Conservation (phyloP, 1,140 invertebrate genomes). For the Rhopalosiphum padi region DNA sequence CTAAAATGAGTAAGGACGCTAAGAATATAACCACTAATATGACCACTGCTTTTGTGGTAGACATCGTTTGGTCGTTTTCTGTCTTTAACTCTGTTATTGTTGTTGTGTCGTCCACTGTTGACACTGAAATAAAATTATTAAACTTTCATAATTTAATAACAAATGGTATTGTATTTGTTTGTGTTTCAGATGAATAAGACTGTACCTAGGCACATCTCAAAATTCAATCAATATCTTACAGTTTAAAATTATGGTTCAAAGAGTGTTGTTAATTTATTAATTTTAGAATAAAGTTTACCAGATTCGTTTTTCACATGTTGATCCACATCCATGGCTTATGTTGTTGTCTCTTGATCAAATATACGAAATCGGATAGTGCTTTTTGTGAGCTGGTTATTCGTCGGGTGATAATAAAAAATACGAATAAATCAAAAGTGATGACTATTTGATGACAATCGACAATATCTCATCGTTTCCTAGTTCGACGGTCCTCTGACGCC, state of each 20-base stretch:
- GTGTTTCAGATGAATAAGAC: slow-evolving; percentile 15
- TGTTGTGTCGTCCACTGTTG: not conserved
- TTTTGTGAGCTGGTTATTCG: not conserved
- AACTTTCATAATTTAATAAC: not conserved
- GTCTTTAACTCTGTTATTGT: not conserved
- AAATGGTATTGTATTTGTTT: not conserved
- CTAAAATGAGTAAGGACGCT: slow-evolving; percentile 69
- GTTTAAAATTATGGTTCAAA: not conserved
- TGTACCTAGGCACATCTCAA: not conserved
- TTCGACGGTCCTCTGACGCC: not conserved
- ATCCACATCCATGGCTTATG: not conserved
- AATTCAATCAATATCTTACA: not conserved
- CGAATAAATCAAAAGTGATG: not conserved
- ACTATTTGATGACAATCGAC: not conserved
- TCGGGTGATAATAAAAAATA: not conserved
- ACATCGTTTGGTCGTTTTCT: slow-evolving; percentile 26
- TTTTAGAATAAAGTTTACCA: not conserved
- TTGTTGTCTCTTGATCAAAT: not conserved
- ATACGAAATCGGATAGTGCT: not conserved
- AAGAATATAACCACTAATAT: slow-evolving; percentile 69
- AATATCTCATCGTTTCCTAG: not conserved
- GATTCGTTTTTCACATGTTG: not conserved
- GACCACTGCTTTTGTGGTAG: slow-evolving; percentile 61
- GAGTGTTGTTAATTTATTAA: not conserved
- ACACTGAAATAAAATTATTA: not conserved